Conservation (phyloP, 2,113 vertebrate species). For the Speoplatyrhinus poulsoni region DNA sequence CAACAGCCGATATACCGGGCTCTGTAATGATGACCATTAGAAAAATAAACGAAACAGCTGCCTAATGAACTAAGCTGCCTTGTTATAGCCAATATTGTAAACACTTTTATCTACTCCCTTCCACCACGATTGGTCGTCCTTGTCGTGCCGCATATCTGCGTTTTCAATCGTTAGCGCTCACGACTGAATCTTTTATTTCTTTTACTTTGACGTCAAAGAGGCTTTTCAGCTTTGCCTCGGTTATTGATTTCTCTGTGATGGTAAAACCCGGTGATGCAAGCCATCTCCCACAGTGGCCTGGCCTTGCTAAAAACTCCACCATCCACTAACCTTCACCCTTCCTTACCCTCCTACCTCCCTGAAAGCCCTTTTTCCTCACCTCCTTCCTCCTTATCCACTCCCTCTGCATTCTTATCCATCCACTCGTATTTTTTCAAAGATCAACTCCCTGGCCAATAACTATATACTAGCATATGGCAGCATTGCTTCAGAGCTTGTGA, state of each 20-base stretch:
- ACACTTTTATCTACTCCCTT: slow-evolving; percentile 38
- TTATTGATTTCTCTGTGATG: slow-evolving; percentile 46
- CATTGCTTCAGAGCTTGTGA: not conserved
- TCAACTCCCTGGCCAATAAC: slow-evolving; percentile 6
- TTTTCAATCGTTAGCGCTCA: slow-evolving; percentile 54
- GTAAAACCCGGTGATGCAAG: slow-evolving; percentile 20
- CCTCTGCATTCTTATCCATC: not conserved
- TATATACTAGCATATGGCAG: slow-evolving; percentile 9
- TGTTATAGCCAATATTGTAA: slow-evolving; percentile 45
- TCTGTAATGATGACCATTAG: slow-evolving; percentile 53
- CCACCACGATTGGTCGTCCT: slow-evolving; percentile 29
- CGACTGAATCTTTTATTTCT: not conserved
- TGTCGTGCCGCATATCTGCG: slow-evolving; percentile 56
- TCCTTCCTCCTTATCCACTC: slow-evolving; percentile 3
- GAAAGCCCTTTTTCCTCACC: not conserved
- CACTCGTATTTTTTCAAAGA: not conserved
- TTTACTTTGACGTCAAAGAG: slow-evolving; percentile 13
- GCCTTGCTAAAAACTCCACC: not conserved
- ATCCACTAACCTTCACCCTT: slow-evolving; percentile 28
- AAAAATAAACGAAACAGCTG: slow-evolving; percentile 51
- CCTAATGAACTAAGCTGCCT: slow-evolving; percentile 59
- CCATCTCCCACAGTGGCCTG: slow-evolving; percentile 42
- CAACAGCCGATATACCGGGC: slow-evolving; percentile 44
- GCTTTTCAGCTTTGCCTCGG: slow-evolving; percentile 14
- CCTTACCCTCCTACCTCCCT: slow-evolving; percentile 39